phyloP scores from a whole-genome alignment of 2,888 invertebrate species.

The Hydropsyche betteni region DNA sequence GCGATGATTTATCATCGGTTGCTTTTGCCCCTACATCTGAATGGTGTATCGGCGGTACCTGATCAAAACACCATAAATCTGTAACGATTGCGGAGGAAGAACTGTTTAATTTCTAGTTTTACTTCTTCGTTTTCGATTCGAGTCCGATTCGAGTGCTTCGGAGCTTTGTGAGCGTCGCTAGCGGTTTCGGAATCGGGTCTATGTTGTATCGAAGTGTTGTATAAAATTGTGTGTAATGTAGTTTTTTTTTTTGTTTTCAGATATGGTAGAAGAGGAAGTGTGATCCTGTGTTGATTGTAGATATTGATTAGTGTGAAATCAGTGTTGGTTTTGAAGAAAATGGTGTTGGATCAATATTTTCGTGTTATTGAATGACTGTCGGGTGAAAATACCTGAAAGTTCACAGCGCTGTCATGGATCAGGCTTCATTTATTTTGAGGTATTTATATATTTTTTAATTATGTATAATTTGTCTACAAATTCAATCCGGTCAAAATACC shows the following conservation, averaged over 20 bases:
- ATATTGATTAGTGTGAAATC: not conserved
- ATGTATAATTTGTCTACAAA: not conserved
- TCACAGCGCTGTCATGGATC: conserved; percentile 20
- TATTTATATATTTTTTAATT: not conserved
- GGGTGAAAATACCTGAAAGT: not conserved
- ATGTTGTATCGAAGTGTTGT: too few species aligned
- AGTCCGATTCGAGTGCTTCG: too few species aligned
- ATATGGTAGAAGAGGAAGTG: conserved; percentile 5
- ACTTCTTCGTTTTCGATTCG: too few species aligned
- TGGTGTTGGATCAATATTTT: not conserved
- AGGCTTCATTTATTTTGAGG: conserved; percentile 23
- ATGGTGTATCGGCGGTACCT: conserved; percentile 21
- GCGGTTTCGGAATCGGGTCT: too few species aligned
- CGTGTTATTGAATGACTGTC: too few species aligned
- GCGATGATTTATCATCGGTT: conserved; percentile 35
- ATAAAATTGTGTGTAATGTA: not conserved
- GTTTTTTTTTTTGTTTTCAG: conserved; percentile 6
- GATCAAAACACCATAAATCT: conserved; percentile 35
- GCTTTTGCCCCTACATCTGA: conserved; percentile 17
- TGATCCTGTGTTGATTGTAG: not conserved
- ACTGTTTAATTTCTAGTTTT: conserved; percentile 17
- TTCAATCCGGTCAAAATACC: too few species aligned
- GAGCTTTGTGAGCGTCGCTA: too few species aligned
- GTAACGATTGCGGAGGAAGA: conserved; percentile 8
- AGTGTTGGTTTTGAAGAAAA: not conserved